These are phyloP conservation scores for Caenorhabditis imperialis DNA, from an alignment of 2,888 invertebrate species.

Conservation along the genomic window DNA sequence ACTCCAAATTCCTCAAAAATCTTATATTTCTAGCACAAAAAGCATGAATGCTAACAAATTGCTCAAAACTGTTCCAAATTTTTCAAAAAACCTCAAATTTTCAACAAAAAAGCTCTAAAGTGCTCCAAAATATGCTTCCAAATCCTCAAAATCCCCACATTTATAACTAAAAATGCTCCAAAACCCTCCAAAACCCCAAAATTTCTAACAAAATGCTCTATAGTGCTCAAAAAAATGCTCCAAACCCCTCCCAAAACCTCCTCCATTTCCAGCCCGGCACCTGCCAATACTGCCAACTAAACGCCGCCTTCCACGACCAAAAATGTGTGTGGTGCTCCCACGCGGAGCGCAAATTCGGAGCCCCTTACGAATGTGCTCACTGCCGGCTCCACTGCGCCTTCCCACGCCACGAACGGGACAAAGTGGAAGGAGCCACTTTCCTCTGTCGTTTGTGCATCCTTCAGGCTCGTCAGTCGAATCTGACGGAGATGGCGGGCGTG, in stretches of 20 bases:
- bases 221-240: no score
- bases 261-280: slow-evolving; percentile 62
- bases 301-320: slow-evolving; percentile 71
- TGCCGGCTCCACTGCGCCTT: slow-evolving; percentile 70
- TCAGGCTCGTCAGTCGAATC: slow-evolving; percentile 49
- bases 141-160: no score
- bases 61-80: no score
- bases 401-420: slow-evolving; percentile 43
- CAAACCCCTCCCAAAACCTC: not conserved
- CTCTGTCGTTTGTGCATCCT: slow-evolving; percentile 67
- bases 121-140: no score
- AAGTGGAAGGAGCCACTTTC: slow-evolving; percentile 10
- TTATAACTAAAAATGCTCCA: no score
- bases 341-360: slow-evolving; percentile 68
- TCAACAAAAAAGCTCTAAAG: no score
- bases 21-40: no score
- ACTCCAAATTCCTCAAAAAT: no score
- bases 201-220: no score
- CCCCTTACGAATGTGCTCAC: slow-evolving; percentile 67
- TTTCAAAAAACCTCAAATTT: no score
- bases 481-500: slow-evolving; percentile 49
- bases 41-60: no score
- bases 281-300: slow-evolving; percentile 72
- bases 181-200: no score
- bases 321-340: slow-evolving; percentile 73